Evolutionary conservation across 2,113 vertebrate species (phyloP).

Genomic region (Gadus chalcogrammus): DNA sequence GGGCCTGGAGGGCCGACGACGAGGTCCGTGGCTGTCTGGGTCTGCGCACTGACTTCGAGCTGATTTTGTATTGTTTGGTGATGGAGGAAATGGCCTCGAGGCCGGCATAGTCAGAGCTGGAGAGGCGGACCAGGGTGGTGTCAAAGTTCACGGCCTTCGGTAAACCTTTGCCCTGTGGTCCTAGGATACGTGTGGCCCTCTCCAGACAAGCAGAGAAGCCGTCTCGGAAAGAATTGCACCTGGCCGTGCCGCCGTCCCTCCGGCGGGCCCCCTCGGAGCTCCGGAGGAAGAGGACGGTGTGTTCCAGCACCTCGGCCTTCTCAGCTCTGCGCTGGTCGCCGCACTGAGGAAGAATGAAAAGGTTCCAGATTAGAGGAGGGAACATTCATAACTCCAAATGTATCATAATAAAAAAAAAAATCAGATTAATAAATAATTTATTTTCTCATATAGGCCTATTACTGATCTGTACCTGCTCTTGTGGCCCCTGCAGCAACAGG

Average conservation of each 20-base stretch:
- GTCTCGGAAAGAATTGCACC: slow-evolving; percentile 18
- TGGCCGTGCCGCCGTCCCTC: slow-evolving; percentile 2
- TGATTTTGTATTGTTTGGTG: slow-evolving; percentile 8
- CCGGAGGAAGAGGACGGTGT: slow-evolving; percentile 67
- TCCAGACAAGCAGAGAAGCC: slow-evolving; percentile 45
- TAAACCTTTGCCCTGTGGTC: slow-evolving; percentile 9
- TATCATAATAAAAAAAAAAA: not conserved
- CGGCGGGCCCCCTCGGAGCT: slow-evolving; percentile 2
- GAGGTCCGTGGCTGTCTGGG: not conserved
- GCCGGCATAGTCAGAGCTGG: not conserved
- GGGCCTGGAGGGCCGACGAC: not conserved
- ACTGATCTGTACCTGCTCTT: slow-evolving; percentile 66
- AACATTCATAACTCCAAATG: not conserved
- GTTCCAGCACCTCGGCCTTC: slow-evolving; percentile 83
- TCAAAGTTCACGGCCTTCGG: not conserved
- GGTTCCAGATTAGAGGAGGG: not conserved
- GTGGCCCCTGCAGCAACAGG: slow-evolving; percentile 70
- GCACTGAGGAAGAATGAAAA: slow-evolving; percentile 49
- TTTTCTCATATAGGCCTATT: not conserved
- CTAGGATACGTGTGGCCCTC: slow-evolving; percentile 32
- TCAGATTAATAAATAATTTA: not conserved
- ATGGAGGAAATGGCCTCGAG: not conserved
- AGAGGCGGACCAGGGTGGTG: not conserved
- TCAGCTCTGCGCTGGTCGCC: slow-evolving; percentile 73
- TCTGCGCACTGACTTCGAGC: slow-evolving; percentile 20